Evolutionary conservation across 2,888 invertebrate genomes (phyloP).

Genomic region (Clistopyga incitator): DNA sequence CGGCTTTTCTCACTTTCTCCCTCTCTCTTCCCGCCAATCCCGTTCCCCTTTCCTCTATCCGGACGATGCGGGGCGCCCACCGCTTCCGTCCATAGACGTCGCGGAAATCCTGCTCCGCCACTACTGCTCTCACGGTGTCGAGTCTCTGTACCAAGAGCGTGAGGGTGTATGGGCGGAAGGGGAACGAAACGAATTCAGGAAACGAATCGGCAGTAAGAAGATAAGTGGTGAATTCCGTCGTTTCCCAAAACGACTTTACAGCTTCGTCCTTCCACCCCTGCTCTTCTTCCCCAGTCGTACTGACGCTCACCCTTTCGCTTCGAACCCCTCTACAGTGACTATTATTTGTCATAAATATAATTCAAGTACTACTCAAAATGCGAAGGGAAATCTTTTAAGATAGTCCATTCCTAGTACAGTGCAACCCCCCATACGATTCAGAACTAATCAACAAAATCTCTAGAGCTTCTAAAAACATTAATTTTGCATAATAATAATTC

Average conservation of each 20-base stretch:
- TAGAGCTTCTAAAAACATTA: not conserved
- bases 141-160: constrained; percentile 21
- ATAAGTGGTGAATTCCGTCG: constrained; percentile 73
- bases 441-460: too few species aligned
- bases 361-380: not conserved
- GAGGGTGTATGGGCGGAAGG: constrained; percentile 3
- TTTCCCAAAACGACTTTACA: constrained; percentile 70
- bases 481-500: not conserved
- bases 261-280: constrained; percentile 28
- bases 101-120: constrained; percentile 69
- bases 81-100: constrained; percentile 64
- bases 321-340: not conserved
- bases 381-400: not conserved
- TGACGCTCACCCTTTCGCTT: not conserved
- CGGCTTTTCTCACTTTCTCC: not conserved
- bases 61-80: constrained; percentile 30
- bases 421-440: too few species aligned
- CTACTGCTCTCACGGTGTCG: constrained; percentile 61
- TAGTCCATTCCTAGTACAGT: not conserved
- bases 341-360: constrained; percentile 15
- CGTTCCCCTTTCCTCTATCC: constrained; percentile 49
- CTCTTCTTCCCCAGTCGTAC: constrained; percentile 19
- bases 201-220: constrained; percentile 73
- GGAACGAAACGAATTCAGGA: constrained; percentile 71
- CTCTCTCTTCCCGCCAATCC: constrained; percentile 23